Evolutionary conservation across 2,888 invertebrate genomes (phyloP).

Genomic region (Protophormia terraenovae): DNA sequence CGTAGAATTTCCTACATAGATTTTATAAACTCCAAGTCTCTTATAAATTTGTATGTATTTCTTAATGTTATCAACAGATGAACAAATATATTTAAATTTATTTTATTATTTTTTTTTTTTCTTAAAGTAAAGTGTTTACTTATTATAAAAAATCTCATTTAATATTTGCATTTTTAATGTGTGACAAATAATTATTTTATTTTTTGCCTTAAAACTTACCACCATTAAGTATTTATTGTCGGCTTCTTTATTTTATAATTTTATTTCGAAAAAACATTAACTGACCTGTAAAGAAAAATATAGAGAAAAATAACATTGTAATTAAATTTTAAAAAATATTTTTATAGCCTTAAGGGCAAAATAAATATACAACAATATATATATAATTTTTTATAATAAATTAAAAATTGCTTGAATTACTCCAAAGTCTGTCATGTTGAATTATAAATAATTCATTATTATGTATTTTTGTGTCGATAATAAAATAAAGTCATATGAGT

Average conservation of each 20-base stretch:
- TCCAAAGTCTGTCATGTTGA: slow-evolving; percentile 45
- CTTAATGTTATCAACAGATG: no score
- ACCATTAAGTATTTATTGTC: slow-evolving; percentile 10
- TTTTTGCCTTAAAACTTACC: slow-evolving; percentile 43
- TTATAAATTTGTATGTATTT: no score
- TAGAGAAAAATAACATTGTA: slow-evolving; percentile 10
- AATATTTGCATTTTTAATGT: background rate
- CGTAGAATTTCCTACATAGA: no score
- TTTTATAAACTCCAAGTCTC: no score
- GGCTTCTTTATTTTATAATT: background rate
- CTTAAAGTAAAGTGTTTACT: no score
- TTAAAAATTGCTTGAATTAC: slow-evolving; percentile 47
- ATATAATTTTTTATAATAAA: slow-evolving; percentile 19
- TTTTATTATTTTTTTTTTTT: no score
- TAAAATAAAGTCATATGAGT: background rate
- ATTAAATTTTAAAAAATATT: slow-evolving; percentile 29
- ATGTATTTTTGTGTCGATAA: slow-evolving; percentile 11
- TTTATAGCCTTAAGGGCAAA: slow-evolving; percentile 35
- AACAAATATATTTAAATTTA: no score
- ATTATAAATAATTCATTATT: slow-evolving; percentile 59
- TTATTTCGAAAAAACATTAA: slow-evolving; percentile 5
- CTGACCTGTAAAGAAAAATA: slow-evolving; percentile 58
- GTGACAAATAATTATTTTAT: background rate
- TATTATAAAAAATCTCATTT: no score
- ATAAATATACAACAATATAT: slow-evolving; percentile 17